Conservation (phyloP, 2,113 vertebrate species). For the Lates calcarifer region DNA sequence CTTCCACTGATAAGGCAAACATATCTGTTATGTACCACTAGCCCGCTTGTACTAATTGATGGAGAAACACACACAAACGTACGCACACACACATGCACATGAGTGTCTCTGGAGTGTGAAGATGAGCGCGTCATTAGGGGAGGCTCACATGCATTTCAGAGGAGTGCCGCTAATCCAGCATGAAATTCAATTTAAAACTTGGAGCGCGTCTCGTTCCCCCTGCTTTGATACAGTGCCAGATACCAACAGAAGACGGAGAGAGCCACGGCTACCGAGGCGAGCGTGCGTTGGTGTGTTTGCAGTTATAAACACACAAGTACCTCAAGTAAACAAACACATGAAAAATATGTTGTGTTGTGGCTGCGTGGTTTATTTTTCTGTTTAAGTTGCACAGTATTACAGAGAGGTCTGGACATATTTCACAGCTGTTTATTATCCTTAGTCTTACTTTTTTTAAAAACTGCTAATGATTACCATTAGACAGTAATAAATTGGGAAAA, state of each 20-base stretch:
- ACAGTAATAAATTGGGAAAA: constrained; percentile 45
- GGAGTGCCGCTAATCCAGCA: constrained; percentile 81
- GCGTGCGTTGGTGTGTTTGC: constrained; percentile 22
- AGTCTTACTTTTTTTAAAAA: not conserved
- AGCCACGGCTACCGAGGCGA: constrained; percentile 25
- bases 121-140: constrained; percentile 78
- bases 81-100: constrained; percentile 17
- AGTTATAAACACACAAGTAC: constrained; percentile 51
- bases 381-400: not conserved
- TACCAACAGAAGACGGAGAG: constrained; percentile 62
- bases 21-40: constrained; percentile 63
- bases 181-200: constrained; percentile 85
- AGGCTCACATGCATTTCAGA: constrained; percentile 81
- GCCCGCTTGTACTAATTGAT: constrained; percentile 68
- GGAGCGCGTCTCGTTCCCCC: constrained; percentile 72
- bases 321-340: constrained; percentile 54
- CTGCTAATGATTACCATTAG: not conserved
- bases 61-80: constrained; percentile 54
- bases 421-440: constrained; percentile 1
- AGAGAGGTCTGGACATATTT: constrained; percentile 14
- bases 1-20: constrained; percentile 57
- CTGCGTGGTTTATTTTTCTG: constrained; percentile 27
- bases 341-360: constrained; percentile 21
- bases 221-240: constrained; percentile 80
- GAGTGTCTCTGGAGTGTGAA: constrained; percentile 73